Evolutionary conservation across 1,140 invertebrate genomes (phyloP).

Genomic region (Pygmarrhopalites habei): DNA sequence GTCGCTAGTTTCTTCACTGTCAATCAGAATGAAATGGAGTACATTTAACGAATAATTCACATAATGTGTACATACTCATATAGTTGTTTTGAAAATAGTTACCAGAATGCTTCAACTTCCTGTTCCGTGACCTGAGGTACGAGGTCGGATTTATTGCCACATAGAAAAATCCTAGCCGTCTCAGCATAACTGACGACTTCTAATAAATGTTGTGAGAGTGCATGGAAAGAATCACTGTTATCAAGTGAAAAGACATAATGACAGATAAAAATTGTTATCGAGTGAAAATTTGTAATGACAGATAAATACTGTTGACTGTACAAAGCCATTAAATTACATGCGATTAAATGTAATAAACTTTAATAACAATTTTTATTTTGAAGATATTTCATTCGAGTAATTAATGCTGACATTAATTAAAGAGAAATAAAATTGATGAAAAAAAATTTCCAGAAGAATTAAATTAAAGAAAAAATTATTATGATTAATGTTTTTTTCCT

Average conservation of each 20-base stretch:
- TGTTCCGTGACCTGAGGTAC: constrained; percentile 68
- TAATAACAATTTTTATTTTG: no score
- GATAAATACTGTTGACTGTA: no score
- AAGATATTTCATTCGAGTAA: no score
- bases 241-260: constrained; percentile 86
- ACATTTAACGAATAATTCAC: neutral
- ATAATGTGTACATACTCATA: neutral
- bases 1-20: constrained; percentile 13
- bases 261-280: no score
- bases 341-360: no score
- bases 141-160: constrained; percentile 81
- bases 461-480: no score
- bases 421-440: no score
- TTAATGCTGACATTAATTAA: no score
- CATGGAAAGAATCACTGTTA: constrained; percentile 82
- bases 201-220: constrained; percentile 79
- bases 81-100: constrained; percentile 36
- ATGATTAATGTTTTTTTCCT: no score
- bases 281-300: no score
- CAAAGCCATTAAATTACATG: no score
- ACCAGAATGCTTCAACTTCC: constrained; percentile 87
- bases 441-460: no score
- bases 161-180: constrained; percentile 87
- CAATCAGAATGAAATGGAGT: neutral
- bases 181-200: constrained; percentile 84